Evolutionary conservation across 1,140 invertebrate genomes (phyloP).

Genomic region (Drosophila santomea): DNA sequence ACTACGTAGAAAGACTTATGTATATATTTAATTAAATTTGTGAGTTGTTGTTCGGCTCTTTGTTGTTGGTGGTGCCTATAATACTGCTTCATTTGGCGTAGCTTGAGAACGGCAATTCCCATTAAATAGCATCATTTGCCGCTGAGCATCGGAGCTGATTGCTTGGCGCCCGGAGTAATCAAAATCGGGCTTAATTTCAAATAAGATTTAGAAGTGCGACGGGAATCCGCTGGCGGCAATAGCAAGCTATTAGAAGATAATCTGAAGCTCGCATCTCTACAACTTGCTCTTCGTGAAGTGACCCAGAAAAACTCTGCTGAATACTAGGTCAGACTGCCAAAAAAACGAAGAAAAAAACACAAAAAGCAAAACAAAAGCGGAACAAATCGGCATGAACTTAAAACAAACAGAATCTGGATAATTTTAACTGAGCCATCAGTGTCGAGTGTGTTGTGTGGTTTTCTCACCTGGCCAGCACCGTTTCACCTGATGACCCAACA

Average conservation of each 20-base stretch:
- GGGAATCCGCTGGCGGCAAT: slow-evolving; percentile 29
- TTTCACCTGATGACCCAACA: slow-evolving; percentile 19
- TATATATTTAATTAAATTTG: slow-evolving; percentile 78
- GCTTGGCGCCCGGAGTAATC: slow-evolving; percentile 30
- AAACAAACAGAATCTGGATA: background rate
- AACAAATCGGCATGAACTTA: slow-evolving; percentile 60
- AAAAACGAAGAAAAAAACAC: background rate
- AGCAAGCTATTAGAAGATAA: slow-evolving; percentile 38
- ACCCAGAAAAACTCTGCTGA: slow-evolving; percentile 53
- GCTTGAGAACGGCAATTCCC: slow-evolving; percentile 47
- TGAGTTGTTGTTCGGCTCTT: slow-evolving; percentile 32
- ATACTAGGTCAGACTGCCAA: slow-evolving; percentile 64
- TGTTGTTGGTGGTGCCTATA: slow-evolving; percentile 33
- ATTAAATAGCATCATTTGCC: slow-evolving; percentile 72
- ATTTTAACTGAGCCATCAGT: slow-evolving; percentile 29
- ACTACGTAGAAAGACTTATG: slow-evolving; percentile 30
- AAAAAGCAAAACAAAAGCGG: slow-evolving; percentile 10
- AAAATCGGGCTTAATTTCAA: slow-evolving; percentile 18
- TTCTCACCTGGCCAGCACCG: slow-evolving; percentile 12
- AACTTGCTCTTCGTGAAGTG: slow-evolving; percentile 27
- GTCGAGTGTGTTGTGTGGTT: slow-evolving; percentile 2
- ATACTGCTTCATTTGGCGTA: slow-evolving; percentile 33
- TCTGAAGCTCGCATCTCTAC: slow-evolving; percentile 9
- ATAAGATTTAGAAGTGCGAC: slow-evolving; percentile 9
- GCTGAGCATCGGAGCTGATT: slow-evolving; percentile 64